A percentile compares a stretch with the other conserved stretches of the same genome.
Conservation (phyloP, 2,888 invertebrate species). For the Pyrgus malvae region DNA sequence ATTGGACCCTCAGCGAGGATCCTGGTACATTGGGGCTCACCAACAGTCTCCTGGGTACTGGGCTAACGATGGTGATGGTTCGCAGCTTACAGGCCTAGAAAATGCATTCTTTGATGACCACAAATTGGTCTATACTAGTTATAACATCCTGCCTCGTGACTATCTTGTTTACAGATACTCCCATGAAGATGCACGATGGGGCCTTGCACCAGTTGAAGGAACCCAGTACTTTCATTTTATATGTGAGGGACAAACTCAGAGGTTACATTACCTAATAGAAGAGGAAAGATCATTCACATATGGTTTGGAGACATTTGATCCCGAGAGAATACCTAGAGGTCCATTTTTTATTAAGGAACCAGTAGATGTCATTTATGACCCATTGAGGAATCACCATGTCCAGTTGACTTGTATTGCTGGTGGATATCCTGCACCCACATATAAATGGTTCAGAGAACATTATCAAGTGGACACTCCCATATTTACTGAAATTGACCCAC, state of each 20-base stretch:
- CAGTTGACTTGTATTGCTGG: conserved; percentile 90
- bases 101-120: conserved; percentile 89
- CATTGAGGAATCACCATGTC: conserved; percentile 88
- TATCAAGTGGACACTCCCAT: conserved; percentile 90
- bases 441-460: conserved; percentile 94
- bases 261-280: conserved; percentile 85
- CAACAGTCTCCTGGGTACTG: conserved; percentile 89
- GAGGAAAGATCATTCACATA: conserved; percentile 92
- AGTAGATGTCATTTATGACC: conserved; percentile 90
- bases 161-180: conserved; percentile 91
- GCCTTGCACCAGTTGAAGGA: conserved; percentile 90
- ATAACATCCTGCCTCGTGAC: conserved; percentile 83
- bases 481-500: conserved; percentile 88
- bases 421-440: conserved; percentile 94
- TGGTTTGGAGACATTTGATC: conserved; percentile 91
- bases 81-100: conserved; percentile 88
- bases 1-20: conserved; percentile 91
- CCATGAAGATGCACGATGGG: conserved; percentile 88
- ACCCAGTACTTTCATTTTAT: conserved; percentile 90
- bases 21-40: conserved; percentile 93
- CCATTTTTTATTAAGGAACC: conserved; percentile 95
- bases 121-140: conserved; percentile 59
- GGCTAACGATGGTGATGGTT: conserved; percentile 92
- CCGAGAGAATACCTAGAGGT: conserved; percentile 90
- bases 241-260: conserved; percentile 91